These are phyloP conservation scores for Nestor notabilis DNA, from an alignment of 2,113 vertebrate genomes.

Conservation along the genomic window DNA sequence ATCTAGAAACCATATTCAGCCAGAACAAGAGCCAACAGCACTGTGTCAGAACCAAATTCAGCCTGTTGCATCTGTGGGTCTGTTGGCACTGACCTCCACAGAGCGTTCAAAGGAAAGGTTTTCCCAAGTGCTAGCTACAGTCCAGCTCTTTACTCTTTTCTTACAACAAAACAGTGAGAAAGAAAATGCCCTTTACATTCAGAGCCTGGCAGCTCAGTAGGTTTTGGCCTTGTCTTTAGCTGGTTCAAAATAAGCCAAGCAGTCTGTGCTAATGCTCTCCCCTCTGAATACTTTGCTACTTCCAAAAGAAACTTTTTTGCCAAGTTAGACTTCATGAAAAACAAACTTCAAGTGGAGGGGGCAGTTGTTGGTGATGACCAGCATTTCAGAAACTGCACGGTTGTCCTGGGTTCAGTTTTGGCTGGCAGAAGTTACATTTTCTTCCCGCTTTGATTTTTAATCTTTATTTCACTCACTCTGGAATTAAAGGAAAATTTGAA, in stretches of 20 bases:
- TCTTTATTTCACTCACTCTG: not conserved
- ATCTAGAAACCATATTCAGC: not conserved
- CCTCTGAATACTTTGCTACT: not conserved
- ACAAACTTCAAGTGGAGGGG: not conserved
- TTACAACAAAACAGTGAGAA: not conserved
- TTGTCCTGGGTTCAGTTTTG: too few species aligned
- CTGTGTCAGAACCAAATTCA: not conserved
- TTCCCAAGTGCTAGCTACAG: not conserved
- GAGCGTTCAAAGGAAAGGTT: not conserved
- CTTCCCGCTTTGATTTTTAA: not conserved
- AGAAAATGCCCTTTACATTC: not conserved
- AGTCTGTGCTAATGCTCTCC: not conserved
- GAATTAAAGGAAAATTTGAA: not conserved
- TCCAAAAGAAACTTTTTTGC: not conserved
- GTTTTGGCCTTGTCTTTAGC: not conserved
- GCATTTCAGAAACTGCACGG: not conserved
- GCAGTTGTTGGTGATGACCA: not conserved
- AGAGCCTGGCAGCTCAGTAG: not conserved
- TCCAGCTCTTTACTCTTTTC: not conserved
- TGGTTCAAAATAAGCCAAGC: not conserved
- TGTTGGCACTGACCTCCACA: not conserved
- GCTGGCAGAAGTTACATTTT: not conserved
- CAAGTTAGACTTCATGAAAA: not conserved
- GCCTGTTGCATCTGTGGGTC: accelerated
- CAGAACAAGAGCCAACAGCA: not conserved